These are phyloP conservation scores for Intellagama lesueurii DNA, from an alignment of 2,797 vertebrate species.

Conservation along the genomic window DNA sequence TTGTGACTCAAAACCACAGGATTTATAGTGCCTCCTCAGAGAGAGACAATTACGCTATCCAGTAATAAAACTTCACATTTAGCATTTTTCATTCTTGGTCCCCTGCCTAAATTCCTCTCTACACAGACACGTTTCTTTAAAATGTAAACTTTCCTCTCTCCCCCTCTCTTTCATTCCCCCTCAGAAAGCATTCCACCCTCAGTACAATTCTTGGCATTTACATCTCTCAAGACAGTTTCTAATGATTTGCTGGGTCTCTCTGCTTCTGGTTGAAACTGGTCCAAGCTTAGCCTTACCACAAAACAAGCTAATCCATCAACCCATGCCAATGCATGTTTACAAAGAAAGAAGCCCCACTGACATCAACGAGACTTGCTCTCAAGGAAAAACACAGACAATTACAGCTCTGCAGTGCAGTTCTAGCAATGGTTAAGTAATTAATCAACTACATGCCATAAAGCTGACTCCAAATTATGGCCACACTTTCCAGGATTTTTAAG, in stretches of 20 bases:
- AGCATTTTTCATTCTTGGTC: constrained; percentile 51
- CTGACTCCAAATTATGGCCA: no score
- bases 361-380: no score
- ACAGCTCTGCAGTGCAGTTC: no score
- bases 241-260: accelerated
- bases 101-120: neutral
- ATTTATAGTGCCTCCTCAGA: constrained; percentile 45
- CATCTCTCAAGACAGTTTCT: accelerated
- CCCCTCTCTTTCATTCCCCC: neutral
- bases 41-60: constrained; percentile 50
- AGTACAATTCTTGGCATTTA: neutral
- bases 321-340: neutral
- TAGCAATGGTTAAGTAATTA: no score
- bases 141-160: neutral
- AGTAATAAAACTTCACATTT: constrained; percentile 40
- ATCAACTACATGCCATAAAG: no score
- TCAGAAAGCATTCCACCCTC: accelerated
- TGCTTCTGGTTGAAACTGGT: accelerated
- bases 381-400: no score
- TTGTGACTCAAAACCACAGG: neutral
- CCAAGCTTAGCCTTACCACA: neutral
- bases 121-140: constrained; percentile 4
- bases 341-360: neutral
- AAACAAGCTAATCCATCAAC: neutral
- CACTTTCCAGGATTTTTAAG: no score